Evolutionary conservation across 2,888 invertebrate genomes (phyloP), one percentile per base, ranked within the genome.

Genomic region (Erebia palarica): DNA sequence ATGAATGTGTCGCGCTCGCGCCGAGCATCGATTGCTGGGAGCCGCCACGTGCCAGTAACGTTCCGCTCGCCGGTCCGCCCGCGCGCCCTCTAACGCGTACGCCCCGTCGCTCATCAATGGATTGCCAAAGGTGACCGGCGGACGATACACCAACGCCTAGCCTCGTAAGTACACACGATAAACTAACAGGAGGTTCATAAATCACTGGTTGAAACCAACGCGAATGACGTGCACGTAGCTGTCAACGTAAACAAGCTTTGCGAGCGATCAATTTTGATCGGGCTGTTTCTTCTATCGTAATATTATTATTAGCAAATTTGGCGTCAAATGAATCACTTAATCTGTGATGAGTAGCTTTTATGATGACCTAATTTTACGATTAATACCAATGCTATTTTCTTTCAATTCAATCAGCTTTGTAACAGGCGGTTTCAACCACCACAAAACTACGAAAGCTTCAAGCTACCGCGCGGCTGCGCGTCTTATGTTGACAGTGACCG

Each of bases 1-100:
- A 88, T 91, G 91, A 92, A 91, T 91, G 92, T 87, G 87, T 83
- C 88, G 89, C 89, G 89, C 89, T 83, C 86, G 89, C 90, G 88
- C 87, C 79, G 79, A 80, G 81, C 91, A 91, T 91, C 91, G 91
- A 92, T 92, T 91, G 91, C 90, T 87, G 89, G 90, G 89, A 89
- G 91, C 89, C 88, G 77, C 75, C 81, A 80, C 81, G 80, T 81
- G 80, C 80, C 78, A 88, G 90, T 89, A 81, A 81, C 83, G 86
- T 84, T 86, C 85, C 86, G 88, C 78, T 81, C 84, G 87, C 87
- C 87, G 88, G 87, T 82, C 76, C 80, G 84, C 82, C 81, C 88
- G 88, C 88, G 84, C 85, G 85, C 76, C 78, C 76, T 79, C 75
- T 72, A 74, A 70, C 82, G 77, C 80, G 78, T 72, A 79, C 75